Percentiles rank a stretch among this genome's conserved stretches.
phyloP scores from a whole-genome alignment of 2,888 invertebrate species.

The Drosophila neonasuta region DNA sequence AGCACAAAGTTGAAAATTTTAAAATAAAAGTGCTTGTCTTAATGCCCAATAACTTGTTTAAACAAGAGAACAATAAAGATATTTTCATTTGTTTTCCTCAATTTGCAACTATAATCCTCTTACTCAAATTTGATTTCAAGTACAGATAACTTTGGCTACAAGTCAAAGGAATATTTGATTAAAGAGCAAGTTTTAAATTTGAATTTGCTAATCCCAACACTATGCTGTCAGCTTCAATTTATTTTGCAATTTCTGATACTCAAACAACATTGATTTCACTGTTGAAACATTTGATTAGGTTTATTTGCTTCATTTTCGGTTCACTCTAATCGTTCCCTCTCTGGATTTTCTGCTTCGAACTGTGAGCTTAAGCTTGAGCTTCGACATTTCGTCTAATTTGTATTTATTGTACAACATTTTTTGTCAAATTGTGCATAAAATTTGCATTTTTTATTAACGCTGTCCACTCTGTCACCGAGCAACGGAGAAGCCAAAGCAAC shows the following conservation, averaged over 20 bases:
- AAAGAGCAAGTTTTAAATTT: not conserved
- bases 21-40: not conserved
- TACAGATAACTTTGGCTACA: not conserved
- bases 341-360: not conserved
- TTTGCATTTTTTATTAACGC: slow-evolving; percentile 69
- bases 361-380: slow-evolving; percentile 24
- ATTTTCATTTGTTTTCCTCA: not conserved
- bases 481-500: not conserved
- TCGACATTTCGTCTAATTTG: slow-evolving; percentile 70
- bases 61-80: not conserved
- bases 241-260: slow-evolving; percentile 6
- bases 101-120: not conserved
- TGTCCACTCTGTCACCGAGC: slow-evolving; percentile 14
- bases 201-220: slow-evolving; percentile 5
- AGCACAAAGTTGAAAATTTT: too few species aligned
- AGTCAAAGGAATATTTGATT: slow-evolving; percentile 8
- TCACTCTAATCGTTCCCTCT: slow-evolving; percentile 33
- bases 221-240: not conserved
- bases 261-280: slow-evolving; percentile 14
- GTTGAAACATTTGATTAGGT: not conserved
- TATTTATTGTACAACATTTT: slow-evolving; percentile 69
- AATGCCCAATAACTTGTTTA: not conserved
- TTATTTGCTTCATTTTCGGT: slow-evolving; percentile 23
- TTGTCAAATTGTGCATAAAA: slow-evolving; percentile 69
- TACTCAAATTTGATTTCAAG: not conserved